Percentiles rank a stretch among this genome's conserved stretches.
Conservation (phyloP, 1,140 invertebrate species). For the Propsilocerus akamusi region DNA sequence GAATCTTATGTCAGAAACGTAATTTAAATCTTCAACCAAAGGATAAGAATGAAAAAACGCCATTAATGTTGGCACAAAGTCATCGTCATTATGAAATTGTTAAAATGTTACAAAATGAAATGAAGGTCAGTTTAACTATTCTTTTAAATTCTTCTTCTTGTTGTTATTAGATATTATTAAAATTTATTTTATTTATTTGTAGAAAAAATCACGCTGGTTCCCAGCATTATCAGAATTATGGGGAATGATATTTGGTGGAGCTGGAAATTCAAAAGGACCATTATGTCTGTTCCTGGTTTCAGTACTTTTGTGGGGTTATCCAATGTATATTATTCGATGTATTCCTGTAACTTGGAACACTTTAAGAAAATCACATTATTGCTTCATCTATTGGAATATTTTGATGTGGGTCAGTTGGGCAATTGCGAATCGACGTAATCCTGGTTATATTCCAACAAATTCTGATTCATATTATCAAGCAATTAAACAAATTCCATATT, state of each 20-base stretch:
- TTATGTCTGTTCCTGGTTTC: slow-evolving; percentile 69
- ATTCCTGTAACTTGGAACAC: slow-evolving; percentile 83
- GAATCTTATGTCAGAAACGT: slow-evolving; percentile 72
- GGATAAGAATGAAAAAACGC: slow-evolving; percentile 84
- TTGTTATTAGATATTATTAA: too few relatives aligned
- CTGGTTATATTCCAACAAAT: slow-evolving; percentile 73
- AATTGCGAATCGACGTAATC: slow-evolving; percentile 72
- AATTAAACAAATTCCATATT: slow-evolving; percentile 76
- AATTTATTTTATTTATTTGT: too few relatives aligned
- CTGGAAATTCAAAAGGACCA: slow-evolving; percentile 75
- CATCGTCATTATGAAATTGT: slow-evolving; percentile 72
- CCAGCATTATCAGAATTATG: slow-evolving; percentile 71
- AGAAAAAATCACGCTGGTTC: slow-evolving; percentile 59
- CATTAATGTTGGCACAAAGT: slow-evolving; percentile 68
- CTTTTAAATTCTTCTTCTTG: too few relatives aligned
- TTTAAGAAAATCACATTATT: slow-evolving; percentile 63
- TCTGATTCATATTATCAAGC: slow-evolving; percentile 75
- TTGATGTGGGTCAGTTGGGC: slow-evolving; percentile 86
- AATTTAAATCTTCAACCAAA: slow-evolving; percentile 50
- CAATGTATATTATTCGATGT: slow-evolving; percentile 77
- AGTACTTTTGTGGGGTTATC: slow-evolving; percentile 77
- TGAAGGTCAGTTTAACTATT: too few relatives aligned
- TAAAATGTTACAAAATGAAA: slow-evolving; percentile 56
- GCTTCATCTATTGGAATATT: slow-evolving; percentile 76
- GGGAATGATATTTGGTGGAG: slow-evolving; percentile 76